Base-by-base conservation (phyloP, 2,888 invertebrate species). In the Pseudococcus longispinus region DNA sequence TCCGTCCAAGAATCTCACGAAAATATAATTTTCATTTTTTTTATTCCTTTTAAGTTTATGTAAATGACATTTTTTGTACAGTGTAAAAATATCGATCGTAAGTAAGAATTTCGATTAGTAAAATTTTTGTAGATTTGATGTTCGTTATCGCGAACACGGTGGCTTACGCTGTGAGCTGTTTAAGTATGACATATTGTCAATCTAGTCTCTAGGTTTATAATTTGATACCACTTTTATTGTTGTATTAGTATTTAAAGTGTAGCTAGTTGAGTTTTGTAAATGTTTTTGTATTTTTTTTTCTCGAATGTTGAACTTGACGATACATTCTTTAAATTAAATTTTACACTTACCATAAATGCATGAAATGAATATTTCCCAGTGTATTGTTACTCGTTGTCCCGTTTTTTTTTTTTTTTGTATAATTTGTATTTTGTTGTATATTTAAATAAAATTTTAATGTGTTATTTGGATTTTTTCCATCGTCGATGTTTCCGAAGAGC, bases 391-490 rank as follows among this genome's bases (percentile, higher is more conserved):
- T 85, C 37, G 32, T 70, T 84, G 6, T 84, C 42, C 15, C 29
- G 6, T 60, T 84, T 32, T 26, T 26, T 55, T 44, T 83, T 84
- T 84, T 84, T 84, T 85, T 85, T 85, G 84, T 85, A 85, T 37
- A 85, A 85, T 85, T 85, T 85, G 84, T 85, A 85, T 65, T 60
- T 85, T 65, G 84, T 85, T 85, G 84, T 85, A 85, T 85, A 85
- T 85, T 85, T 85, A 42, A 85, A 60, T 60, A 85, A 85, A 84
- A 85, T 60, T 85, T 85, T 65, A 84, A 85, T 85, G 65, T 42
- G 84, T 85, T 85, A 37, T 37, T 29, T 20, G 9, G 13, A 77
- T 37, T 77, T 42, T 77, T 77, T 42, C 2, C 37, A 1, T 37
- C 4, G 18, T 32, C 74, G n/a, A 29, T 29, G 8, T 32, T 23